Evolutionary conservation across 2,797 vertebrate species (phyloP).

Genomic region (Pseudocheirus occidentalis): DNA sequence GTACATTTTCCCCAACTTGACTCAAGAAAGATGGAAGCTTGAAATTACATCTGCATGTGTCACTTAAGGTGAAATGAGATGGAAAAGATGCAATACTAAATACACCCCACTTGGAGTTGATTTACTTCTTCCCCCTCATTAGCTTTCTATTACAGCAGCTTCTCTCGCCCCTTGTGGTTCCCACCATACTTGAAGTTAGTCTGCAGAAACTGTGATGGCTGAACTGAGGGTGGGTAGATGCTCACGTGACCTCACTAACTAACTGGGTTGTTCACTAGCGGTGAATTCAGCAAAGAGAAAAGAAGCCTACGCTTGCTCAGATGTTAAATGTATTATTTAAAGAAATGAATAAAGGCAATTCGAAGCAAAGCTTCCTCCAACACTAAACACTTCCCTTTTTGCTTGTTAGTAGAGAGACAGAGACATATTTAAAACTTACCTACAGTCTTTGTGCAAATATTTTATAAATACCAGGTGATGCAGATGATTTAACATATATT

Average conservation of each 20-base stretch:
- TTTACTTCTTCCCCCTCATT: conserved; percentile 19
- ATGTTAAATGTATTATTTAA: not conserved
- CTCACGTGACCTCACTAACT: not conserved
- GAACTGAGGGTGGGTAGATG: not conserved
- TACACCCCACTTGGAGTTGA: not conserved
- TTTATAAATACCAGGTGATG: not conserved
- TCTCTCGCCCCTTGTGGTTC: not conserved
- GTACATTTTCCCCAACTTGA: not conserved
- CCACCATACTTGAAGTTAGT: not conserved
- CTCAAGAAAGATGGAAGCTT: conserved; percentile 8
- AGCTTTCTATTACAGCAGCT: conserved; percentile 13
- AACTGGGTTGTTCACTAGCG: not conserved
- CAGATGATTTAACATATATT: not conserved
- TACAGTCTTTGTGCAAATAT: not conserved
- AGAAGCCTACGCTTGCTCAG: not conserved
- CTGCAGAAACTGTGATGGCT: not conserved
- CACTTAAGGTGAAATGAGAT: not conserved
- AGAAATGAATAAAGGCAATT: not conserved
- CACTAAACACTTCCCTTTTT: not conserved
- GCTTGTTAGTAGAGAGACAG: not conserved
- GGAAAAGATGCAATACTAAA: not conserved
- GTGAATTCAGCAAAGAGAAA: not conserved
- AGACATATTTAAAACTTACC: not conserved
- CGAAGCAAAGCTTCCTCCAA: not conserved
- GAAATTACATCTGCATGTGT: conserved; percentile 4